Evolutionary conservation across 2,113 vertebrate genomes (phyloP).

Genomic region (Rhadina sibilatrix): DNA sequence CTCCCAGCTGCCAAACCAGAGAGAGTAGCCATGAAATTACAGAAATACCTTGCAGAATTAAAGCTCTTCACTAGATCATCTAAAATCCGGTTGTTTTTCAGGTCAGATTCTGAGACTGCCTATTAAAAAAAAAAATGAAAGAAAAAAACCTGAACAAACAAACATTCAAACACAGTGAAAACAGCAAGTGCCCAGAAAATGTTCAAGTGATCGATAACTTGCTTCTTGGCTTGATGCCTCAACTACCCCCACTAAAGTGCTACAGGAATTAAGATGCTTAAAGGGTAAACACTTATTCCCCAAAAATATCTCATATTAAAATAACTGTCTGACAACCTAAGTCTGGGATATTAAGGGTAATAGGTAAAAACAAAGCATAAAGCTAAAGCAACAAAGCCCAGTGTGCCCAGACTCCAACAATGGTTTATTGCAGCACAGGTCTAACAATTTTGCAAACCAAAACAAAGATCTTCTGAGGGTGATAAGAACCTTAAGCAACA

Average conservation of each 20-base stretch:
- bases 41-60: conserved; percentile 81
- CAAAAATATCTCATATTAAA: neutral
- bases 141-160: neutral
- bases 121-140: conserved; percentile 35
- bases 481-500: neutral
- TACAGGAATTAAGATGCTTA: neutral
- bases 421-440: neutral
- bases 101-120: conserved; percentile 85
- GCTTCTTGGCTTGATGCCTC: neutral
- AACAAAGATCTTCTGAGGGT: neutral
- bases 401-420: neutral
- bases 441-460: neutral
- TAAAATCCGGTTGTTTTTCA: conserved; percentile 88
- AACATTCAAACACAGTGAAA: neutral
- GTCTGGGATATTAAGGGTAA: neutral
- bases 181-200: neutral
- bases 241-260: neutral
- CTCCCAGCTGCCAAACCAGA: neutral
- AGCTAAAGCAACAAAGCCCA: neutral
- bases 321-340: neutral
- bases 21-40: neutral
- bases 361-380: neutral
- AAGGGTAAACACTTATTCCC: neutral
- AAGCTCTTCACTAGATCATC: conserved; percentile 90
- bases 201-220: conserved; percentile 16